A percentile compares a stretch with the other conserved stretches of the same genome.
Conservation (phyloP, 2,888 invertebrate species). For the Sarcophaga variegata region DNA sequence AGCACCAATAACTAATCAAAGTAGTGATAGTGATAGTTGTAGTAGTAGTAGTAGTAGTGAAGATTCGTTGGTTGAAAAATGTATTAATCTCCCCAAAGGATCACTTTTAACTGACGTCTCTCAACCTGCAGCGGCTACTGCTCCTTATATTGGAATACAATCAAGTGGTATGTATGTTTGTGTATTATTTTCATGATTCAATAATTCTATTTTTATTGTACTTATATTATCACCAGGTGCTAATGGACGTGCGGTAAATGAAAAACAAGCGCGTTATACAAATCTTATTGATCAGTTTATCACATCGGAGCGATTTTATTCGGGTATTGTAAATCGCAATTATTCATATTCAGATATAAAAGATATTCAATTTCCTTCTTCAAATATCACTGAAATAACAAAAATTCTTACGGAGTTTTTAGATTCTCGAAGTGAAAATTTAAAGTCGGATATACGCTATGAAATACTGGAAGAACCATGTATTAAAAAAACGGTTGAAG, state of each 20-base stretch:
- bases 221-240: neutral
- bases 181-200: neutral
- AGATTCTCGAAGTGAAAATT: constrained; percentile 9
- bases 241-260: neutral
- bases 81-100: constrained; percentile 48
- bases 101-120: constrained; percentile 34
- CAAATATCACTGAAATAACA: constrained; percentile 15
- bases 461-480: constrained; percentile 71
- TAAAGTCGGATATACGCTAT: constrained; percentile 44
- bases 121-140: neutral
- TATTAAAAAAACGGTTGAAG: constrained; percentile 64
- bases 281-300: constrained; percentile 40
- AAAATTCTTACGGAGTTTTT: constrained; percentile 66
- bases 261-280: neutral
- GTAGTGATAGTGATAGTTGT: constrained; percentile 23
- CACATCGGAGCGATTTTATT: constrained; percentile 28
- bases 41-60: constrained; percentile 31
- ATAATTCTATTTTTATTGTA: neutral
- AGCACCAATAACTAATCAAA: constrained; percentile 37
- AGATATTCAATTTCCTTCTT: constrained; percentile 6
- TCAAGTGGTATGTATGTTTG: neutral
- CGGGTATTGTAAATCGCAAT: constrained; percentile 9
- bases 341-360: neutral
- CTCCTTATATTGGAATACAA: neutral
- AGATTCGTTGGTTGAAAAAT: constrained; percentile 11